Conservation (phyloP, 1,140 invertebrate genomes). For the Odontomachus brunneus region DNA sequence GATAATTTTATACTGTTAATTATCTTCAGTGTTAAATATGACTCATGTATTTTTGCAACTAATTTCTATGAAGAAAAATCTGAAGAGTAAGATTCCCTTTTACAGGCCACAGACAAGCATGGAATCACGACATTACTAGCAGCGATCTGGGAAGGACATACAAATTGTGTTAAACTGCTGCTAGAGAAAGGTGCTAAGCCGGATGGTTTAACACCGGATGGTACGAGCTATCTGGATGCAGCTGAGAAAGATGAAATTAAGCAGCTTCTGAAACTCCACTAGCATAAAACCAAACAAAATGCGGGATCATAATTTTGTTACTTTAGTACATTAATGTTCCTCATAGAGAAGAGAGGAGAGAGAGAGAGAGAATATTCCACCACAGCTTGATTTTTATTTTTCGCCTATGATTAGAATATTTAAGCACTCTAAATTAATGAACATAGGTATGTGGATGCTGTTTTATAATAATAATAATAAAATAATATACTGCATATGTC, state of each 20-base stretch:
- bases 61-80: no score
- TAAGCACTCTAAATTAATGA: conserved; percentile 72
- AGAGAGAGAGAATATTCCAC: conserved; percentile 74
- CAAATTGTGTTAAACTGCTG: conserved; percentile 94
- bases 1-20: not conserved
- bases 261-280: conserved; percentile 87
- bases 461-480: conserved; percentile 65
- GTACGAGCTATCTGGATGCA: conserved; percentile 93
- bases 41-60: no score
- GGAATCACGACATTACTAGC: conserved; percentile 96
- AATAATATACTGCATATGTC: conserved; percentile 68
- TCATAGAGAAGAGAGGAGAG: conserved; percentile 69
- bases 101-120: conserved; percentile 95
- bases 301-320: conserved; percentile 81
- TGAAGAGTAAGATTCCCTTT: conserved; percentile 49
- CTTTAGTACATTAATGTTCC: conserved; percentile 83
- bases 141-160: conserved; percentile 98
- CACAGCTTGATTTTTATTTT: conserved; percentile 81
- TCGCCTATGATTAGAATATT: conserved; percentile 72
- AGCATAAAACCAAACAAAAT: conserved; percentile 80
- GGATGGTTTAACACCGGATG: conserved; percentile 94
- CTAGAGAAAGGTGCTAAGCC: conserved; percentile 95
- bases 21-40: no score
- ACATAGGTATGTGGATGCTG: conserved; percentile 62
- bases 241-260: conserved; percentile 97